These are phyloP conservation scores for human DNA, from an alignment of 2,113 vertebrate genomes.

Conservation along the genomic window DNA sequence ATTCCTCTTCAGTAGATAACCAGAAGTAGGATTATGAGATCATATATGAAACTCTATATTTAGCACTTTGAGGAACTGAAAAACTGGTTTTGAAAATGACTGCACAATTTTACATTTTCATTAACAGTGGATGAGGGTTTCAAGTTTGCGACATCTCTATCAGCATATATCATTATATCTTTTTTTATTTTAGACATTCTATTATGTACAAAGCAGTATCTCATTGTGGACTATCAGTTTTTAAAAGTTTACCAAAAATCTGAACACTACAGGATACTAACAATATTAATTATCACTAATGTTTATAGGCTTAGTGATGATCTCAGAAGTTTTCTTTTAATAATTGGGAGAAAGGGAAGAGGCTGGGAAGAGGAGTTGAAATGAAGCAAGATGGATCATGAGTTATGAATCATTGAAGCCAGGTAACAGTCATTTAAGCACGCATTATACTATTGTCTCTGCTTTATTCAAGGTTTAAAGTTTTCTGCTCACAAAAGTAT, in stretches of 20 bases:
- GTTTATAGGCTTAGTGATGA: neutral
- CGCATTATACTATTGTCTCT: neutral
- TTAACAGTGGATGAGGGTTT: neutral
- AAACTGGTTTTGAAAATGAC: neutral
- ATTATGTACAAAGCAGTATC: neutral
- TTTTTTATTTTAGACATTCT: neutral
- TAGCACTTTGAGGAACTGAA: neutral
- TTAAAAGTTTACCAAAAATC: neutral
- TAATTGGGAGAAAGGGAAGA: neutral
- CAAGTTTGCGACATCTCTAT: neutral
- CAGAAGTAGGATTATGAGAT: neutral
- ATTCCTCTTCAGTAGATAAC: neutral
- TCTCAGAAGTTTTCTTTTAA: neutral
- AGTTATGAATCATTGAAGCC: neutral
- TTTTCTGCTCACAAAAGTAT: neutral
- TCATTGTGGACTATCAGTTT: neutral
- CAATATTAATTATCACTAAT: neutral
- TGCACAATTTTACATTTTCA: neutral
- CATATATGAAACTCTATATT: neutral
- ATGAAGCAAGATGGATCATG: neutral
- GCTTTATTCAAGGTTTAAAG: neutral
- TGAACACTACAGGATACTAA: neutral
- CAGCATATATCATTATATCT: neutral
- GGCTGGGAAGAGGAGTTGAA: neutral
- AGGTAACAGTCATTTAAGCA: neutral